Evolutionary conservation across 1,140 invertebrate genomes (phyloP).

Genomic region (Ectropis grisescens): DNA sequence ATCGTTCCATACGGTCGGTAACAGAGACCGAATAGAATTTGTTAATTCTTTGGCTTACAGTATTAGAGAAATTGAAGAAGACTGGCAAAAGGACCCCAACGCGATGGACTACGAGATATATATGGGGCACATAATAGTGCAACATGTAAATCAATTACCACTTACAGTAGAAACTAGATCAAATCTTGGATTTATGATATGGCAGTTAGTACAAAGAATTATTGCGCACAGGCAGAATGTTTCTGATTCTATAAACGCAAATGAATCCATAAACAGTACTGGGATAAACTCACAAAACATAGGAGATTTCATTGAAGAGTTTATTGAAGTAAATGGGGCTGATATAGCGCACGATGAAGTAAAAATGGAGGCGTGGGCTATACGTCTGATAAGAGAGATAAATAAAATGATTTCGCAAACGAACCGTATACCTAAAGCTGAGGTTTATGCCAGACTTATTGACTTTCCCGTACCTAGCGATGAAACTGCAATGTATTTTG

Average conservation of each 20-base stretch:
- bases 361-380: conserved; percentile 22
- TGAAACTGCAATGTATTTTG: conserved; percentile 16
- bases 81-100: conserved; percentile 7
- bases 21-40: conserved; percentile 17
- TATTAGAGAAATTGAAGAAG: conserved; percentile 20
- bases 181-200: conserved; percentile 9
- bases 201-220: conserved; percentile 18
- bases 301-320: conserved; percentile 22
- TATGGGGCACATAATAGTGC: conserved; percentile 9
- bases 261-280: too few relatives aligned
- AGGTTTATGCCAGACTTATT: conserved; percentile 12
- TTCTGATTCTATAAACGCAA: too few relatives aligned
- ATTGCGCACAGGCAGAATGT: neutral
- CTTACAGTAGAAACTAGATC: conserved; percentile 9
- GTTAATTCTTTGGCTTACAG: conserved; percentile 23
- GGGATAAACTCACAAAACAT: conserved; percentile 13
- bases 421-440: conserved; percentile 8
- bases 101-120: conserved; percentile 18
- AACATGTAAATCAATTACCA: conserved; percentile 13
- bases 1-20: conserved; percentile 13
- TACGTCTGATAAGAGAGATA: conserved; percentile 21
- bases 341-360: conserved; percentile 21
- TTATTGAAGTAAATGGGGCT: conserved; percentile 13
- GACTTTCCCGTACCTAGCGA: conserved; percentile 10
- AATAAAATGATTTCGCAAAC: conserved; percentile 12